Conservation (phyloP, 2,113 vertebrate species). For the Oriolus oriolus region DNA sequence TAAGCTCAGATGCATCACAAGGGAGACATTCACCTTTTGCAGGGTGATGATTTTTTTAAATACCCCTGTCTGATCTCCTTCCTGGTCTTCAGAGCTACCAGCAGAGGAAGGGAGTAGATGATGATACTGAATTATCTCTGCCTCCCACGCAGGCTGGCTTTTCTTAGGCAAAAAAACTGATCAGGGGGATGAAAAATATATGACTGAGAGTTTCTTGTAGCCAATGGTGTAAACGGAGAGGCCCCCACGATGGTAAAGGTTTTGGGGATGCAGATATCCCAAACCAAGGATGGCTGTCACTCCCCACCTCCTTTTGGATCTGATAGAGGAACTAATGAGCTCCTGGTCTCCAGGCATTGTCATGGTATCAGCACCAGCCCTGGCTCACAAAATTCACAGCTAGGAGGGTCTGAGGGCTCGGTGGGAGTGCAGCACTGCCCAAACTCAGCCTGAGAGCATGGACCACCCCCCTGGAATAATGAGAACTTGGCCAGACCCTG, state of each 20-base stretch:
- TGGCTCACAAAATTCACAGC: background rate
- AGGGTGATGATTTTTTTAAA: background rate
- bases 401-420: background rate
- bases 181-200: background rate
- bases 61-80: background rate
- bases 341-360: background rate
- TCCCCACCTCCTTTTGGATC: background rate
- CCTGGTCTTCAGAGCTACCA: background rate
- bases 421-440: no score
- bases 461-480: background rate
- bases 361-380: fast-evolving
- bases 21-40: background rate
- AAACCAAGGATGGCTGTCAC: background rate
- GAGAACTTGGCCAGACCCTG: background rate
- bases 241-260: fast-evolving
- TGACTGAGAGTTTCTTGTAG: background rate
- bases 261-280: background rate
- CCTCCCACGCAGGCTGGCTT: background rate
- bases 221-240: background rate
- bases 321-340: background rate
- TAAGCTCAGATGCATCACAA: background rate
- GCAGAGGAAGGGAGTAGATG: background rate
- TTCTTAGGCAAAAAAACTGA: background rate
- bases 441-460: fast-evolving
- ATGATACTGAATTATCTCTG: slow-evolving; percentile 5